Conservation (phyloP, 2,888 invertebrate genomes). For the Beris chalybata region DNA sequence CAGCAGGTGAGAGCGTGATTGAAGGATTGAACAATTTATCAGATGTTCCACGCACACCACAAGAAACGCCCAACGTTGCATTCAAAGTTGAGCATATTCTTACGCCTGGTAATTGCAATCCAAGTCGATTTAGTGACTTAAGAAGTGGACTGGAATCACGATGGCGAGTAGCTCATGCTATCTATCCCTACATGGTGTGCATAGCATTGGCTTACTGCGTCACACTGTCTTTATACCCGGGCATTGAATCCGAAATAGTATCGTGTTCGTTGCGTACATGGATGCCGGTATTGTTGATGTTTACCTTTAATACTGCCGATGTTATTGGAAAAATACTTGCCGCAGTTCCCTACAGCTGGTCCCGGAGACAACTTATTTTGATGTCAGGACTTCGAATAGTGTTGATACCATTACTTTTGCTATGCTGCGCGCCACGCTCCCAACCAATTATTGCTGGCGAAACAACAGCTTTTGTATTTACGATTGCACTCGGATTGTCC, state of each 20-base stretch:
- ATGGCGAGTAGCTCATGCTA: constrained; percentile 78
- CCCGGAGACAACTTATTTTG: constrained; percentile 73
- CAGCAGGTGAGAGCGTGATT: constrained; percentile 58
- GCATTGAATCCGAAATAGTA: constrained; percentile 84
- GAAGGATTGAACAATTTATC: constrained; percentile 52
- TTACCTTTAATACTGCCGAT: constrained; percentile 84
- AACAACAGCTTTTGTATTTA: constrained; percentile 67
- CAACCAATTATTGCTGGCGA: constrained; percentile 72
- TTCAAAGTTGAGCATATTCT: constrained; percentile 56
- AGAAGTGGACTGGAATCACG: constrained; percentile 60
- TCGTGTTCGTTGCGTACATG: constrained; percentile 81
- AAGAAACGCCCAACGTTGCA: constrained; percentile 51
- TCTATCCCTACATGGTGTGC: constrained; percentile 89
- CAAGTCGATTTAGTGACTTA: constrained; percentile 52
- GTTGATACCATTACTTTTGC: constrained; percentile 77
- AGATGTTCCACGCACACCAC: constrained; percentile 51
- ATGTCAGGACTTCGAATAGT: constrained; percentile 73
- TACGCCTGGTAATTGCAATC: constrained; percentile 51
- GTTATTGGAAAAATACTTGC: constrained; percentile 83
- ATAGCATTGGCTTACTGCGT: constrained; percentile 88
- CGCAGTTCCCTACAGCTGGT: constrained; percentile 81
- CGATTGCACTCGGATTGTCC: constrained; percentile 73
- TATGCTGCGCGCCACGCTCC: constrained; percentile 78
- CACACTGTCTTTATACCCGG: constrained; percentile 86
- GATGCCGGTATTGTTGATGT: constrained; percentile 92